phyloP scores from a whole-genome alignment of 1,140 invertebrate species.

The Liolophura sinensis region DNA sequence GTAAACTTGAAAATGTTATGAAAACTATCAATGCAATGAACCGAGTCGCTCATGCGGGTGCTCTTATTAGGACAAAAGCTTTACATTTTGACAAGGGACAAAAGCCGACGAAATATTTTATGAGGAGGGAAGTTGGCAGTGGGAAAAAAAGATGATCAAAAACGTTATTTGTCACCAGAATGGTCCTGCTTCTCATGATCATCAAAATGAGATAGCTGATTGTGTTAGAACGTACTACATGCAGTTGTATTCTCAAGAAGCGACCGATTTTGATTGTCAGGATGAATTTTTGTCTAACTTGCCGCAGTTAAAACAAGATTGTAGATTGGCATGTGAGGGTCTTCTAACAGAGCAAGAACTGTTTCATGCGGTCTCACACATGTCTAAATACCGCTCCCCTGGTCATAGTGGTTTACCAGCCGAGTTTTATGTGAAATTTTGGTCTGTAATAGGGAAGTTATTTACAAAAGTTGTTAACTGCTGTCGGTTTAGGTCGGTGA shows the following conservation, averaged over 20 bases:
- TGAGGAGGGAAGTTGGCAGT: not conserved
- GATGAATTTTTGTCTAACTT: constrained; percentile 2
- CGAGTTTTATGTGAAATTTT: constrained; percentile 4
- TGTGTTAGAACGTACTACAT: not conserved
- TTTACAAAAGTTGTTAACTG: not conserved
- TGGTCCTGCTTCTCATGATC: too few relatives aligned
- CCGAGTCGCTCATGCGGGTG: not conserved
- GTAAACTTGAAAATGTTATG: too few relatives aligned
- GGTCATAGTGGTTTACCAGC: too few relatives aligned
- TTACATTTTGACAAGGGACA: too few relatives aligned
- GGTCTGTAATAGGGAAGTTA: not conserved
- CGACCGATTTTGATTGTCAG: not conserved
- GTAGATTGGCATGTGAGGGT: not conserved
- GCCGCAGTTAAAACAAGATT: not conserved
- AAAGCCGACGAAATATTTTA: too few relatives aligned
- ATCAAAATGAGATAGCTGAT: not conserved
- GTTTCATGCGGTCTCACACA: not conserved
- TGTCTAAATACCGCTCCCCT: not conserved
- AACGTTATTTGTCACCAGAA: too few relatives aligned
- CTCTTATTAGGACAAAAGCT: not conserved
- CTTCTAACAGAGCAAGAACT: not conserved
- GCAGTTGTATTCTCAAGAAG: constrained; percentile 3
- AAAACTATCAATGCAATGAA: too few relatives aligned
- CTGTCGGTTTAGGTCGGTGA: not conserved
- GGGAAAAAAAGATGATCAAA: too few relatives aligned